phyloP scores from a whole-genome alignment of 2,113 vertebrate genomes.

The Myiopsitta monachus region DNA sequence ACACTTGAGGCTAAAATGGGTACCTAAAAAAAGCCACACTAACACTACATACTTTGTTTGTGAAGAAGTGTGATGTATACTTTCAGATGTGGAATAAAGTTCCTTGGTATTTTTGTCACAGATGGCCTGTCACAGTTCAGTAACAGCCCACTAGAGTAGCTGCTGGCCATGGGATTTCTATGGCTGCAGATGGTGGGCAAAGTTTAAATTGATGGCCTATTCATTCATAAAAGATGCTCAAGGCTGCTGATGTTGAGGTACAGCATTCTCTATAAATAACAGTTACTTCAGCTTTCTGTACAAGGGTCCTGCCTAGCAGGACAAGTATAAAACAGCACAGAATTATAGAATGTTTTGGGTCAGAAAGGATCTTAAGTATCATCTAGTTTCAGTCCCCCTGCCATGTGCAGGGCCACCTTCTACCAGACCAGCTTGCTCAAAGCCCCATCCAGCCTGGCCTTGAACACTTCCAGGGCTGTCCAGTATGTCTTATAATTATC shows the following conservation, averaged over 20 bases:
- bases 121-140: background rate
- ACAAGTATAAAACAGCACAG: background rate
- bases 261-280: background rate
- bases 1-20: background rate
- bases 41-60: background rate
- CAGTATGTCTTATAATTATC: background rate
- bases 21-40: background rate
- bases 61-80: background rate
- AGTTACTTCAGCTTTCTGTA: background rate
- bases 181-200: background rate
- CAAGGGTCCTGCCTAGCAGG: background rate
- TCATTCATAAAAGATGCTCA: rapidly evolving
- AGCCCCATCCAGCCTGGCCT: background rate
- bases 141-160: background rate
- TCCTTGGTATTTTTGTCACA: background rate
- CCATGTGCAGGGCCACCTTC: background rate
- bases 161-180: background rate
- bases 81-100: background rate
- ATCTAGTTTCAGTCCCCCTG: background rate
- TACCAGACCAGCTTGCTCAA: background rate
- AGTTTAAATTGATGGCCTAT: background rate
- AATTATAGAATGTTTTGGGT: background rate
- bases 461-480: background rate
- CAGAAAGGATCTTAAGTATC: background rate
- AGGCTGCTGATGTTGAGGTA: background rate